These are phyloP conservation scores for Phengaris arion DNA, from an alignment of 2,888 invertebrate species.

Conservation along the genomic window DNA sequence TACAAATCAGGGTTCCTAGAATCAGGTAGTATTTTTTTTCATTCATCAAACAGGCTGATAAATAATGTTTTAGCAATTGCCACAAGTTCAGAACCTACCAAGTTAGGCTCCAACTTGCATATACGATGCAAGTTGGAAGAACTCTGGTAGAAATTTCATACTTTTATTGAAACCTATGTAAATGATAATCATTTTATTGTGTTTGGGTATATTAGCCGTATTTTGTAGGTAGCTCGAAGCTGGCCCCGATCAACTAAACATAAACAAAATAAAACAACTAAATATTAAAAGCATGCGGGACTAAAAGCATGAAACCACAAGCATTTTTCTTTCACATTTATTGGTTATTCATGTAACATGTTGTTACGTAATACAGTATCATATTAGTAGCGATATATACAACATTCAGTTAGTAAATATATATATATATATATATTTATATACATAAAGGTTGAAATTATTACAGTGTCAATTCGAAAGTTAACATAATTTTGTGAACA, in stretches of 20 bases:
- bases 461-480: slow-evolving; percentile 29
- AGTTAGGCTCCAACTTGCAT: too few relatives aligned
- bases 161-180: too few relatives aligned
- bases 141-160: too few relatives aligned
- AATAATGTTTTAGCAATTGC: too few relatives aligned
- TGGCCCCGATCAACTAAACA: slow-evolving; percentile 55
- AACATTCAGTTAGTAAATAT: slow-evolving; percentile 36
- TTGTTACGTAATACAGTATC: slow-evolving; percentile 61
- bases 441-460: slow-evolving; percentile 37
- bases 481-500: slow-evolving; percentile 9
- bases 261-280: slow-evolving; percentile 48
- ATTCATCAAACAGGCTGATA: too few relatives aligned
- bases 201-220: slow-evolving; percentile 28
- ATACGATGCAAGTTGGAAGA: too few relatives aligned
- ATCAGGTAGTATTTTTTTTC: neutral
- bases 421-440: slow-evolving; percentile 39
- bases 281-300: slow-evolving; percentile 70
- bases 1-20: neutral
- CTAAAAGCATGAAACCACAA: slow-evolving; percentile 76
- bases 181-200: neutral
- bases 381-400: slow-evolving; percentile 49
- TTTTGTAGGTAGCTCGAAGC: slow-evolving; percentile 48
- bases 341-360: slow-evolving; percentile 68
- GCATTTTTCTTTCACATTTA: slow-evolving; percentile 73
- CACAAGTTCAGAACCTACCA: too few relatives aligned